These are phyloP conservation scores for Pocillopora meandrina DNA, from an alignment of 92 coral and sea anemone species.

Conservation along the genomic window DNA sequence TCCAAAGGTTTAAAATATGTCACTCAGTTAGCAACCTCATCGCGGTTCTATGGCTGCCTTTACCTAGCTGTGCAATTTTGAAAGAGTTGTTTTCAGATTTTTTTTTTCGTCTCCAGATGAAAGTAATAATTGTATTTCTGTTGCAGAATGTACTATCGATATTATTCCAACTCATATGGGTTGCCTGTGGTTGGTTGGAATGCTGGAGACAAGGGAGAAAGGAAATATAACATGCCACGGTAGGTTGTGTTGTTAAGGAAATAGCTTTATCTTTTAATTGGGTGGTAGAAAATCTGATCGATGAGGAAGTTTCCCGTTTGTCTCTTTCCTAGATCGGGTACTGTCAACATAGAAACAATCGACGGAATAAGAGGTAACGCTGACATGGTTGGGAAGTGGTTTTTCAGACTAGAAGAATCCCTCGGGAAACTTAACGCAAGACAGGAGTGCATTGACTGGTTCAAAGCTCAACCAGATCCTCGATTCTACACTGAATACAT, in stretches of 20 bases:
- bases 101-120: too few relatives aligned
- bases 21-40: too few relatives aligned
- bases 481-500: conserved; percentile 36
- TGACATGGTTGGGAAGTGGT: conserved; percentile 30
- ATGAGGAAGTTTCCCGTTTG: too few relatives aligned
- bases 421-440: neutral
- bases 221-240: neutral
- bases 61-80: too few relatives aligned
- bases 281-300: too few relatives aligned
- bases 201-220: conserved; percentile 8
- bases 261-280: too few relatives aligned
- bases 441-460: conserved; percentile 42
- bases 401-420: conserved; percentile 30
- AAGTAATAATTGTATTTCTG: neutral
- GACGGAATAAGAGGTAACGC: conserved; percentile 29
- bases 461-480: conserved; percentile 49
- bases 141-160: conserved; percentile 12
- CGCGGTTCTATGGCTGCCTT: too few relatives aligned
- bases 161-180: conserved; percentile 1
- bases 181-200: conserved; percentile 44
- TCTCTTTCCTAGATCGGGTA: conserved; percentile 27
- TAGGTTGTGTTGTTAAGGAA: neutral
- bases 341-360: conserved; percentile 43
- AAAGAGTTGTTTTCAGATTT: too few relatives aligned
- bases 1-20: too few relatives aligned